These are phyloP conservation scores for Paralvinella palmiformis DNA, from an alignment of 1,140 invertebrate species.

Conservation along the genomic window DNA sequence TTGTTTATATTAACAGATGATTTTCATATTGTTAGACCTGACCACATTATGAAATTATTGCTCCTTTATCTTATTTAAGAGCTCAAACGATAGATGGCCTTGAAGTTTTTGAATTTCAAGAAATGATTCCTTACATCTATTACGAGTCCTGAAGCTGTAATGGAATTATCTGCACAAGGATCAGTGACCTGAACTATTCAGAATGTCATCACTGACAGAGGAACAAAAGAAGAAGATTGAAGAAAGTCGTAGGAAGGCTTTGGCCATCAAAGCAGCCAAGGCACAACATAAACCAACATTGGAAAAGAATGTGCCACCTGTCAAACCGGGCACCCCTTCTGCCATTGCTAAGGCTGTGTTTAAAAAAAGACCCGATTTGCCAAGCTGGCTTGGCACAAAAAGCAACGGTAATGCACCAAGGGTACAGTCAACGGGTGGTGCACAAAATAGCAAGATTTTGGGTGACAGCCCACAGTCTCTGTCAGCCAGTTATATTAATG, in stretches of 20 bases:
- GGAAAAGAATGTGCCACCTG: background rate
- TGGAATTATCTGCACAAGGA: no score
- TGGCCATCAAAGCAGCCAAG: slow-evolving; percentile 38
- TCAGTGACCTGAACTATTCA: no score
- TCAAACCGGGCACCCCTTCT: background rate
- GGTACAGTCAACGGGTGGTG: no score
- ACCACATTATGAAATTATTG: no score
- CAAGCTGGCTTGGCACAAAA: background rate
- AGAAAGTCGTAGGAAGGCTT: slow-evolving; percentile 49
- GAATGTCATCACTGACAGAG: slow-evolving; percentile 46
- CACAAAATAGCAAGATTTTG: no score
- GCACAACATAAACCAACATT: background rate
- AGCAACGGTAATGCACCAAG: background rate
- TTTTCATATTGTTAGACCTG: no score
- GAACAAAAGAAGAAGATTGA: slow-evolving; percentile 51
- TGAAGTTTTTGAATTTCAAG: no score
- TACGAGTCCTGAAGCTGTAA: no score
- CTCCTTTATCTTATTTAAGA: no score
- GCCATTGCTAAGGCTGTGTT: background rate
- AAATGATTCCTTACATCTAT: no score
- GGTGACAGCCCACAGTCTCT: background rate
- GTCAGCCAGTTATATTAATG: background rate
- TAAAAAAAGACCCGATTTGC: background rate
- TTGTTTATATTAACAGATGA: no score
- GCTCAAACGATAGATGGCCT: no score